phyloP scores from a whole-genome alignment of 1,140 invertebrate genomes.

The Drosophila subpulchrella region DNA sequence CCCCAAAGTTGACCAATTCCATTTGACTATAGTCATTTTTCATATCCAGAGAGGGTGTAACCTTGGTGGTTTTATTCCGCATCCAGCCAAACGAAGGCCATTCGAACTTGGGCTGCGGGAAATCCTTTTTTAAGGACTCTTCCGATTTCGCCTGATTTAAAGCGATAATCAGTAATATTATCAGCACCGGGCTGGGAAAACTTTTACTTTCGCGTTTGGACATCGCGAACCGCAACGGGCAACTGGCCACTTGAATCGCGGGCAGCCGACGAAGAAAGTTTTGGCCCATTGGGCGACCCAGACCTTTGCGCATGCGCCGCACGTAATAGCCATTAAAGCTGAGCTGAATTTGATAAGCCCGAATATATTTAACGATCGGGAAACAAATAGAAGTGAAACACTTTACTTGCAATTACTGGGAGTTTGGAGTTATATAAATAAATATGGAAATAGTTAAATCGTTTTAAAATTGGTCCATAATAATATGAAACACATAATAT shows the following conservation, averaged over 20 bases:
- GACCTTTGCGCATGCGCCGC: conserved; percentile 53
- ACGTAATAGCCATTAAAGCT: conserved; percentile 62
- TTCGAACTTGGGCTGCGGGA: conserved; percentile 40
- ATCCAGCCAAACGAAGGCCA: conserved; percentile 59
- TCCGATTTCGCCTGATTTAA: not conserved
- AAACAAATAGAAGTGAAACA: conserved; percentile 27
- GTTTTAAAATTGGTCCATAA: not conserved
- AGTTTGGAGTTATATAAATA: not conserved
- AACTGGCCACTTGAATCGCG: conserved; percentile 47
- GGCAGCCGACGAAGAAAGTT: conserved; percentile 66
- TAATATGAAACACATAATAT: not conserved
- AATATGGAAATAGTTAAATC: not conserved
- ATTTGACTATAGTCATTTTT: conserved; percentile 59
- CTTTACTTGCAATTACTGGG: not conserved
- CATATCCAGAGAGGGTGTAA: conserved; percentile 20
- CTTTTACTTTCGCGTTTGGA: conserved; percentile 64
- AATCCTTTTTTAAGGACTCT: not conserved
- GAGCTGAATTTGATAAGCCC: conserved; percentile 63
- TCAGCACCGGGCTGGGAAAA: conserved; percentile 6
- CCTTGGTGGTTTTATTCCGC: conserved; percentile 56
- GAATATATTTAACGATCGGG: conserved; percentile 19
- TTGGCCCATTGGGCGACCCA: conserved; percentile 34
- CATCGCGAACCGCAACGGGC: conserved; percentile 45
- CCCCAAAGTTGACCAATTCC: conserved; percentile 55
- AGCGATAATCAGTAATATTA: conserved; percentile 6